Evolutionary conservation across 2,888 invertebrate genomes (phyloP).

Genomic region (Cephonodes hylas): DNA sequence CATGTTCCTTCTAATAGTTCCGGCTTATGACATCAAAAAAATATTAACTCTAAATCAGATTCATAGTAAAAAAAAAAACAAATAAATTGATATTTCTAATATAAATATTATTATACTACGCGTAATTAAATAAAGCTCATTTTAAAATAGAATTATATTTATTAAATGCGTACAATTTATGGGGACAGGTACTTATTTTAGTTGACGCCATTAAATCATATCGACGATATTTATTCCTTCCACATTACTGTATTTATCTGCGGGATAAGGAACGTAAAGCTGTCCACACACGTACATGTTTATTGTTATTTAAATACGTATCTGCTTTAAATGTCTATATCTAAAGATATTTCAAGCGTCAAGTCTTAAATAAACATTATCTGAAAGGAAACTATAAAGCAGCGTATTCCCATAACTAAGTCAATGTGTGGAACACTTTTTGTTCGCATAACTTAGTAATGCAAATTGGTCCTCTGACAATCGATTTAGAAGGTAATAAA

Average conservation of each 20-base stretch:
- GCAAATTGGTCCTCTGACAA: conserved; percentile 28
- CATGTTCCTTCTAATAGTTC: too few relatives aligned
- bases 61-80: neutral
- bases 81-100: too few relatives aligned
- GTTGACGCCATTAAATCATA: neutral
- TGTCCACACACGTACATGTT: conserved; percentile 1
- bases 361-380: conserved; percentile 3
- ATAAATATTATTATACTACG: too few relatives aligned
- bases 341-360: neutral
- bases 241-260: neutral
- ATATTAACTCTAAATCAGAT: too few relatives aligned
- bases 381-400: conserved; percentile 1
- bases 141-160: neutral
- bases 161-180: neutral
- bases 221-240: neutral
- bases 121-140: too few relatives aligned
- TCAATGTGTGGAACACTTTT: conserved; percentile 32
- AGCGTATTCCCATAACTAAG: conserved; percentile 26
- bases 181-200: neutral
- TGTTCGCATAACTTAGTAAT: conserved; percentile 40
- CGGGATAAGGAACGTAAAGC: conserved; percentile 7
- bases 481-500: conserved; percentile 40
- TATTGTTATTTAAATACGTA: neutral
- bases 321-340: conserved; percentile 1
- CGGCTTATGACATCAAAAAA: too few relatives aligned